A percentile compares a stretch with the other conserved stretches of the same genome.
Evolutionary conservation across 2,113 vertebrate species (phyloP).

Genomic region (Sander vitreus): DNA sequence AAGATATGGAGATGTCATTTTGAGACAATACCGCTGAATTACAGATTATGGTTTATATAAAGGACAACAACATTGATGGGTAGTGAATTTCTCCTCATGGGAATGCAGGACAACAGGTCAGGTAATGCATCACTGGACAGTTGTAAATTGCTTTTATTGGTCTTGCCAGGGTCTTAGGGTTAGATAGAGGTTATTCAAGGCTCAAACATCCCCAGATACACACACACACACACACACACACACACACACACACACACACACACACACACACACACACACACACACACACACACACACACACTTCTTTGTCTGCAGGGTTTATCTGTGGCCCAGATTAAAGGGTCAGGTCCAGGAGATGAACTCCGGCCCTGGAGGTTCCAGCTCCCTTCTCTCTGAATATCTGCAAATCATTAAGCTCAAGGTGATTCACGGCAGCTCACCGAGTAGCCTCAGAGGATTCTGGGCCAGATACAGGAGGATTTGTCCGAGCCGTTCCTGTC

Average conservation of each 20-base stretch:
- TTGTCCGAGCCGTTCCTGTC: conserved; percentile 54
- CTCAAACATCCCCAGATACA: conserved; percentile 46
- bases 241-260: conserved; percentile 26
- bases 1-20: not conserved
- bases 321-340: conserved; percentile 81
- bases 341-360: conserved; percentile 82
- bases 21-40: conserved; percentile 1
- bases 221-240: conserved; percentile 26
- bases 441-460: conserved; percentile 58
- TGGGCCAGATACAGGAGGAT: conserved; percentile 64
- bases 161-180: conserved; percentile 67
- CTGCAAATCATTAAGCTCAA: conserved; percentile 82
- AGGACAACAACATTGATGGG: not conserved
- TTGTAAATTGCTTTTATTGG: conserved; percentile 81
- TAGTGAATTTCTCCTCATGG: conserved; percentile 37
- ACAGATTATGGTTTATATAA: conserved; percentile 15
- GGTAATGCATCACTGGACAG: conserved; percentile 53
- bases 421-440: conserved; percentile 74
- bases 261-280: conserved; percentile 34
- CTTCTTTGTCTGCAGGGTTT: conserved; percentile 74
- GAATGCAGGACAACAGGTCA: conserved; percentile 50
- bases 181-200: conserved; percentile 61
- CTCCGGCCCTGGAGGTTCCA: conserved; percentile 69
- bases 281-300: conserved; percentile 22
- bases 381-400: conserved; percentile 57